Evolutionary conservation across 2,888 invertebrate species (phyloP).

Genomic region (Cosmorhoe ocellata): DNA sequence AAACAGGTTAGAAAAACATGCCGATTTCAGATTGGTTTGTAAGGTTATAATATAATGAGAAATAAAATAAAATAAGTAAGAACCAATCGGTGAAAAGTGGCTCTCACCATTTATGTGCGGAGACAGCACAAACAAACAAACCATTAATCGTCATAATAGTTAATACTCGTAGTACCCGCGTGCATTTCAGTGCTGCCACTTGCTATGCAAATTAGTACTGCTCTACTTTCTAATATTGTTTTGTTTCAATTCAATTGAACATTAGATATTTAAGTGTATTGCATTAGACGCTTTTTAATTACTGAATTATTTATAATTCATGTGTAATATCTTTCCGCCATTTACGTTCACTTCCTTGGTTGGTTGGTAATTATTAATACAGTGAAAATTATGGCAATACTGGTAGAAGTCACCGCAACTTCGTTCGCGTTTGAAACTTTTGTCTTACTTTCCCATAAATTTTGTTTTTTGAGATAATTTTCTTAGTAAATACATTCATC

Average conservation of each 20-base stretch:
- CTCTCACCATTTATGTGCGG: neutral
- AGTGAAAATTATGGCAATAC: too few species aligned
- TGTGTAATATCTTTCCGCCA: constrained; percentile 6
- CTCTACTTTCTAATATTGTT: constrained; percentile 54
- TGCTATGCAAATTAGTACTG: constrained; percentile 53
- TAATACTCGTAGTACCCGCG: constrained; percentile 32
- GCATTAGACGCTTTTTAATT: constrained; percentile 29
- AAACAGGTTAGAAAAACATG: too few species aligned
- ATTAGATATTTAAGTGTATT: constrained; percentile 35
- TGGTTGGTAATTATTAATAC: neutral
- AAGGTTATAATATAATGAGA: too few species aligned
- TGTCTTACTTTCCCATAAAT: too few species aligned
- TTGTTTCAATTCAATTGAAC: constrained; percentile 38
- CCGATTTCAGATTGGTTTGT: too few species aligned
- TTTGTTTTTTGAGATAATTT: too few species aligned
- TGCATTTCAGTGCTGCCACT: constrained; percentile 49
- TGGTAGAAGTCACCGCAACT: too few species aligned
- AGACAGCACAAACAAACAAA: constrained; percentile 2
- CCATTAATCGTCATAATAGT: neutral
- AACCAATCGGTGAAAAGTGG: too few species aligned
- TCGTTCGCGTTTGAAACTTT: too few species aligned
- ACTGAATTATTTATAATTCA: constrained; percentile 21
- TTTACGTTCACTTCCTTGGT: constrained; percentile 10
- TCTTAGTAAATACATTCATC: too few species aligned
- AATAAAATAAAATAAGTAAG: too few species aligned